Conservation (phyloP, 2,888 invertebrate species). For the Leptinotarsa peninsularis region DNA sequence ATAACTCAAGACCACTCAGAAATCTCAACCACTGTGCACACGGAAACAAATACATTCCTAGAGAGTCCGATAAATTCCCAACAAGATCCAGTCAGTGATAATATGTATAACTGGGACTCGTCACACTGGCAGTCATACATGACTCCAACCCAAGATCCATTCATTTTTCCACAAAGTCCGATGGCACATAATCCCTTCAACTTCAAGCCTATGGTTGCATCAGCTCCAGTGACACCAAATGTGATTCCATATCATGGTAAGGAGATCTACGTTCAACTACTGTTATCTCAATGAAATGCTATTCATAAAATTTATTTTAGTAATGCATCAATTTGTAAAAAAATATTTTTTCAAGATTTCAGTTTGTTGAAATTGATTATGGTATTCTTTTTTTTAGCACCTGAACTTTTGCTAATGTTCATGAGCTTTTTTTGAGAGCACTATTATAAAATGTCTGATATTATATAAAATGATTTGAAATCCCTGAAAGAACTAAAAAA, state of each 20-base stretch:
- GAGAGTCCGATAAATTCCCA: slow-evolving; percentile 12
- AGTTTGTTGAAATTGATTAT: too few relatives aligned
- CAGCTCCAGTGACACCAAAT: slow-evolving; percentile 57
- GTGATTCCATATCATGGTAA: slow-evolving; percentile 56
- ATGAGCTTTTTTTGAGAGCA: too few relatives aligned
- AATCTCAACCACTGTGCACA: slow-evolving; percentile 20
- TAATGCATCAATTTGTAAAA: too few relatives aligned
- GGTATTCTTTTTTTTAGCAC: too few relatives aligned
- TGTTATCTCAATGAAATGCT: too few relatives aligned
- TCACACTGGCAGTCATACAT: slow-evolving; percentile 46
- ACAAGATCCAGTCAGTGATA: background rate
- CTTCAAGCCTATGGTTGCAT: slow-evolving; percentile 56
- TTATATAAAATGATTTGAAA: too few relatives aligned
- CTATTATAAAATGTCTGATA: too few relatives aligned
- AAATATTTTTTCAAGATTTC: too few relatives aligned
- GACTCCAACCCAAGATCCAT: slow-evolving; percentile 43
- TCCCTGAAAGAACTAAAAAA: too few relatives aligned
- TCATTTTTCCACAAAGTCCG: slow-evolving; percentile 51
- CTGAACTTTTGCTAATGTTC: too few relatives aligned
- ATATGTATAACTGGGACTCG: slow-evolving; percentile 27
- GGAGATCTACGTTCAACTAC: background rate
- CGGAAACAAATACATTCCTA: background rate
- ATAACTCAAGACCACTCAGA: slow-evolving; percentile 21
- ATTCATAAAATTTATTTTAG: too few relatives aligned
- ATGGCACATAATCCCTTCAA: slow-evolving; percentile 43